phyloP scores from a whole-genome alignment of 2,113 vertebrate genomes.

The Chiloscyllium plagiosum region DNA sequence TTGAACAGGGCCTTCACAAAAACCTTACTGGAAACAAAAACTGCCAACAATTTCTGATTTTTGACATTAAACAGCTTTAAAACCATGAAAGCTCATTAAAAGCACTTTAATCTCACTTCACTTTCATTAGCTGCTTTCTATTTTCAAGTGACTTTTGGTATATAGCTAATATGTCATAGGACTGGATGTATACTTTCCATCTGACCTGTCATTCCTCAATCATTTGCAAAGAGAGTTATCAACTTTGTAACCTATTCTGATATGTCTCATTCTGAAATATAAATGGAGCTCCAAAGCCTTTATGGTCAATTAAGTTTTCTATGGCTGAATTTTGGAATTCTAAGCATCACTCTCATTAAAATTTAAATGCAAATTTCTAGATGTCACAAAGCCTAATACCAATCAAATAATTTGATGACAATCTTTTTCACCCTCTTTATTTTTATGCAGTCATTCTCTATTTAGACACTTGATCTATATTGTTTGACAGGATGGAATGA shows the following conservation, averaged over 20 bases:
- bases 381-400: neutral
- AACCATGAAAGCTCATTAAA: neutral
- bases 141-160: neutral
- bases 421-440: neutral
- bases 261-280: neutral
- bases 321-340: neutral
- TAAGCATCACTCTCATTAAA: neutral
- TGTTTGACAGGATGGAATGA: neutral
- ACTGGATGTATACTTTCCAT: neutral
- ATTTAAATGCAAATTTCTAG: neutral
- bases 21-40: neutral
- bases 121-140: neutral
- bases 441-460: neutral
- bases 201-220: neutral
- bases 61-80: neutral
- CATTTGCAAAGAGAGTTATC: neutral
- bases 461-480: neutral
- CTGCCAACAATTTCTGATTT: neutral
- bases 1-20: neutral
- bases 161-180: neutral
- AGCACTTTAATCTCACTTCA: neutral
- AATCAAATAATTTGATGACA: neutral
- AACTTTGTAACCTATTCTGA: neutral
- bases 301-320: neutral
- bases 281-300: slow-evolving; percentile 1